phyloP scores from a whole-genome alignment of 2,888 invertebrate species.

The Calameuta filiformis region DNA sequence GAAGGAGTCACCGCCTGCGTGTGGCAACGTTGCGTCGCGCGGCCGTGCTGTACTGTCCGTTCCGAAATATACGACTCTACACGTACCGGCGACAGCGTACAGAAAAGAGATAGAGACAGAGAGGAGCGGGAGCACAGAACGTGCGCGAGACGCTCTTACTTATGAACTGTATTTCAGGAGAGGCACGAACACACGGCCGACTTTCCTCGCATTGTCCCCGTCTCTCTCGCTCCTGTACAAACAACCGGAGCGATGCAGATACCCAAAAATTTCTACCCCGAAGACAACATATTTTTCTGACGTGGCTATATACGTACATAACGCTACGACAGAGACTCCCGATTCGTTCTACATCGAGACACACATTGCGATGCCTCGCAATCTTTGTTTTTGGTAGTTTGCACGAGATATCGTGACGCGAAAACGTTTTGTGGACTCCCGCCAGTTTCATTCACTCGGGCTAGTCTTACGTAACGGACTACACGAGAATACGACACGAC shows the following conservation, averaged over 20 bases:
- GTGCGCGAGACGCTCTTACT: not conserved
- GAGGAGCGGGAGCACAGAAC: not conserved
- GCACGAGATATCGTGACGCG: slow-evolving; percentile 9
- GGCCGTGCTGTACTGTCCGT: not conserved
- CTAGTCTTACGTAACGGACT: not conserved
- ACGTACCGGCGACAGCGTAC: not conserved
- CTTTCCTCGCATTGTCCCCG: not conserved
- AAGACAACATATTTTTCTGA: not conserved
- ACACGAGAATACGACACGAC: not conserved
- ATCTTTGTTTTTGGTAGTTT: not conserved
- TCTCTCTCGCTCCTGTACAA: not conserved
- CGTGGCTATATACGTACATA: not conserved
- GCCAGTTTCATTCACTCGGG: slow-evolving; percentile 55
- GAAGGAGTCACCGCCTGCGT: not conserved
- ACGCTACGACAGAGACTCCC: not conserved
- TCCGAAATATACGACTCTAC: not conserved
- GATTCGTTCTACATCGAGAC: not conserved
- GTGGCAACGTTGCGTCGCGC: not conserved
- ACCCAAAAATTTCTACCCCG: not conserved
- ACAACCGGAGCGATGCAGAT: not conserved
- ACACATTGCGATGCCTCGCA: not conserved
- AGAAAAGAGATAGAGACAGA: not conserved
- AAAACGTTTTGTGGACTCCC: slow-evolving; percentile 42
- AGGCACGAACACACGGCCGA: not conserved
- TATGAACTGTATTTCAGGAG: not conserved